phyloP scores from a whole-genome alignment of 2,888 invertebrate species.

The Amphipoea lucens region DNA sequence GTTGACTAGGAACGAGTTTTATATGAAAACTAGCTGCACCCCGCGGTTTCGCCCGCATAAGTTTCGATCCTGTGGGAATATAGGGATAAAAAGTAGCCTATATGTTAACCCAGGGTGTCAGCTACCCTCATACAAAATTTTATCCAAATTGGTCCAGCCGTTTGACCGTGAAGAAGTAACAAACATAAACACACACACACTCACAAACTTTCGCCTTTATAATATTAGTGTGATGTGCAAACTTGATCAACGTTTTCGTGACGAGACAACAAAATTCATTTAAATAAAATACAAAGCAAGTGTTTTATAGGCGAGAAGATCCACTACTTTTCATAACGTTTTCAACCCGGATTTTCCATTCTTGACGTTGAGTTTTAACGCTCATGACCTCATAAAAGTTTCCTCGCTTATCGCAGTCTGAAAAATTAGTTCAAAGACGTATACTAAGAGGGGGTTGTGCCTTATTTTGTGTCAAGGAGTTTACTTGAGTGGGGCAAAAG shows the following conservation, averaged over 20 bases:
- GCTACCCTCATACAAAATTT: too few relatives aligned
- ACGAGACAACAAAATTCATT: slow-evolving; percentile 36
- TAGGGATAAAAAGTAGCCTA: too few relatives aligned
- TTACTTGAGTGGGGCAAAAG: background rate
- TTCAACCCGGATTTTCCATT: slow-evolving; percentile 53
- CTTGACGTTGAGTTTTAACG: slow-evolving; percentile 67
- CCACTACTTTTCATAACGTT: slow-evolving; percentile 47
- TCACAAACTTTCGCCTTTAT: too few relatives aligned
- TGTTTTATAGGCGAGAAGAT: slow-evolving; percentile 22
- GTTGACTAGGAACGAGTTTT: background rate
- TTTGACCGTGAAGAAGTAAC: too few relatives aligned
- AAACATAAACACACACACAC: too few relatives aligned
- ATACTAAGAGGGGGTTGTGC: slow-evolving; percentile 32
- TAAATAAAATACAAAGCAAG: slow-evolving; percentile 34
- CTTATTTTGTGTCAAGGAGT: slow-evolving; percentile 33
- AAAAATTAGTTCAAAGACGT: slow-evolving; percentile 72
- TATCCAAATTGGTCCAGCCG: too few relatives aligned
- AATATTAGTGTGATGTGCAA: background rate
- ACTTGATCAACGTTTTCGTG: background rate
- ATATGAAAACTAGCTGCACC: too few relatives aligned
- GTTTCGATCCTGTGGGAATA: too few relatives aligned
- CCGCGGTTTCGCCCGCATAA: too few relatives aligned
- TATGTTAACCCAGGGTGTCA: too few relatives aligned
- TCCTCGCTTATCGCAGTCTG: slow-evolving; percentile 60
- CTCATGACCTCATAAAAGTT: slow-evolving; percentile 58